Conservation (phyloP, 53 echinoderm and acorn worm genomes). For the Henricia sp. region DNA sequence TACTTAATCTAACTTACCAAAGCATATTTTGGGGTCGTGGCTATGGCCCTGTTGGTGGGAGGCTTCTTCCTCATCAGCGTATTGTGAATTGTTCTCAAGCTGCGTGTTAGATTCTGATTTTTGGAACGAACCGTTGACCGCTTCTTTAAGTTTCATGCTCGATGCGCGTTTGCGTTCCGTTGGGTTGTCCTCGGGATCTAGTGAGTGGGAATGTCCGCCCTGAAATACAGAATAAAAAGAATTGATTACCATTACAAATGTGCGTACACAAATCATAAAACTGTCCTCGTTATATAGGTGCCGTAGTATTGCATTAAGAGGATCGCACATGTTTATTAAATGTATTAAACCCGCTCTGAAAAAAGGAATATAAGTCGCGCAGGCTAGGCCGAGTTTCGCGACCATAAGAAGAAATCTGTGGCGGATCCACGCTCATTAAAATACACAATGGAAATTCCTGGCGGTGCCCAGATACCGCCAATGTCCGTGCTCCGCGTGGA, state of each 20-base stretch:
- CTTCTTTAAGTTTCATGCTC: conserved; percentile 23
- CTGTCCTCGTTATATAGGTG: too few relatives aligned
- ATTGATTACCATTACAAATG: neutral
- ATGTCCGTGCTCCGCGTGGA: too few relatives aligned
- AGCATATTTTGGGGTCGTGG: conserved; percentile 5
- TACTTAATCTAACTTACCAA: conserved; percentile 5
- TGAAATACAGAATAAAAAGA: neutral
- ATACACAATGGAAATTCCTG: too few relatives aligned
- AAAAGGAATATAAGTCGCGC: too few relatives aligned
- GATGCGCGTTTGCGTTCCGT: neutral
- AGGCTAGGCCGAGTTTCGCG: too few relatives aligned
- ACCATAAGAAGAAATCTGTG: too few relatives aligned
- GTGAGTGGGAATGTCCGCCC: conserved; percentile 32
- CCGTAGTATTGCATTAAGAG: too few relatives aligned
- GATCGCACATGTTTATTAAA: too few relatives aligned
- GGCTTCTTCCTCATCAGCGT: neutral
- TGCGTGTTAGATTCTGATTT: neutral
- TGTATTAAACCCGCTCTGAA: too few relatives aligned
- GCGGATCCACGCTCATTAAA: too few relatives aligned
- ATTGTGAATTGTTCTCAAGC: neutral
- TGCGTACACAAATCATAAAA: too few relatives aligned
- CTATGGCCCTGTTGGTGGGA: neutral
- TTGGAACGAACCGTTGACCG: conserved; percentile 11
- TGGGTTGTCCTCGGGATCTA: neutral
- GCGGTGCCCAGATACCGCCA: too few relatives aligned